Evolutionary conservation across 2,888 invertebrate genomes (phyloP).

Genomic region (Synergus japonicus): DNA sequence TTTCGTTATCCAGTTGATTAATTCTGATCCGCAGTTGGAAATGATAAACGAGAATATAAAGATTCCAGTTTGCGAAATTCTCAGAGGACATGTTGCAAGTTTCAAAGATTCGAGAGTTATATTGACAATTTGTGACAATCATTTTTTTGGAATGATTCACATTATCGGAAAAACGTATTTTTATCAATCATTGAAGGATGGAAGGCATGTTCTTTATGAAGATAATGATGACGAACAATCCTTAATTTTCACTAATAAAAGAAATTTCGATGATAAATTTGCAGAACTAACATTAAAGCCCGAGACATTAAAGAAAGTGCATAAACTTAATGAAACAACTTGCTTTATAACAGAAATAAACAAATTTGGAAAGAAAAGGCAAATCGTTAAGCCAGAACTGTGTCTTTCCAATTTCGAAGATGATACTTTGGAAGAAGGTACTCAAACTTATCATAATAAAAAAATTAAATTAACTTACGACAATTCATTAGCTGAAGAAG

Average conservation of each 20-base stretch:
- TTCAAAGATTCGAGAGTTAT: constrained; percentile 78
- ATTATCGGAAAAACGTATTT: constrained; percentile 78
- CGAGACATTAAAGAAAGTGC: background rate
- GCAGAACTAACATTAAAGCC: background rate
- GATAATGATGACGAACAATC: background rate
- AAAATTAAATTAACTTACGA: background rate
- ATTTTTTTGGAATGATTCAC: constrained; percentile 79
- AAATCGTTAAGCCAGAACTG: background rate
- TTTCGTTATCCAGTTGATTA: constrained; percentile 54
- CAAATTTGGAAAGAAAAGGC: background rate
- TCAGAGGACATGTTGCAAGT: constrained; percentile 60
- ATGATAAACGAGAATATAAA: background rate
- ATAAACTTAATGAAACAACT: background rate
- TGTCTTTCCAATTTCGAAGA: background rate
- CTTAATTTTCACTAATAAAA: background rate
- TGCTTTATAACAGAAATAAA: background rate
- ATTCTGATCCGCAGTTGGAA: constrained; percentile 2
- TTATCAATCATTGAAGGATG: constrained; percentile 76
- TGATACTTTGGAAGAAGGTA: background rate
- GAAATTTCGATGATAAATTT: background rate
- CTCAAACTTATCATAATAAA: background rate
- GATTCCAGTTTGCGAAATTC: constrained; percentile 54
- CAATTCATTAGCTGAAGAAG: background rate
- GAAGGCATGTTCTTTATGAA: constrained; percentile 65
- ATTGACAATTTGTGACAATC: constrained; percentile 79